Evolutionary conservation across 2,113 vertebrate genomes (phyloP), one percentile per base, ranked within the genome.

Genomic region (Cebus imitator): DNA sequence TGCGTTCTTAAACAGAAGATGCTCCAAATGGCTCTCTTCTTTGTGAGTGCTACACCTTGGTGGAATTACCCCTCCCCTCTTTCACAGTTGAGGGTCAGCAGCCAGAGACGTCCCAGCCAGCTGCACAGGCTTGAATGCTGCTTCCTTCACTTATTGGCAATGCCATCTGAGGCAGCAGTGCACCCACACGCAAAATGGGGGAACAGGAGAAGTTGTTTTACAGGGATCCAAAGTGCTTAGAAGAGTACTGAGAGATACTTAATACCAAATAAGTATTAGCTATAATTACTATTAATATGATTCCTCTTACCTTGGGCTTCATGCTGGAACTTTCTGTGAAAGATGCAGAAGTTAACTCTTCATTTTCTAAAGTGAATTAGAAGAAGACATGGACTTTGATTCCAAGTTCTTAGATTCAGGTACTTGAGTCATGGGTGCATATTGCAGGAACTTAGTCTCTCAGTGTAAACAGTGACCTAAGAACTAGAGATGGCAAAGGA

Each of bases 81-180:
- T 45, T 45, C 27, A 45, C 43, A 2, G 32, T 0, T 3, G 8
- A 75, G n/a, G 30, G 30, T 43, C 18, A 8, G 8, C 5, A 23
- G 12, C 25, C 1, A 0, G 9, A 55, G 61, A 64, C 11, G 10
- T 57, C n/a, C 20, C 16, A 10, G 23, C 6, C 40, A 8, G 9
- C 23, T 14, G 8, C 16, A 7, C 20, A 64, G 27, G 35, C 23
- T 40, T 30, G n/a, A 9, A 21, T 32, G 4, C 0, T 3, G 21
- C 8, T 21, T 52, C 23, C 4, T 0, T 55, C 14, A 0, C 45
- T 45, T 30, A 3, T 17, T n/a, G 32, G n/a, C 0, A 0, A 6
- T 37, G 32, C 57, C n/a, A 11, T 32, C 55, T 27, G 50, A 35
- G 37, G 9, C 2, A 40, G 14, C 48, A 14, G 48, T 5, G 1